Base-by-base conservation (phyloP, 2,888 invertebrate genomes). In the Trichogramma evanescens region DNA sequence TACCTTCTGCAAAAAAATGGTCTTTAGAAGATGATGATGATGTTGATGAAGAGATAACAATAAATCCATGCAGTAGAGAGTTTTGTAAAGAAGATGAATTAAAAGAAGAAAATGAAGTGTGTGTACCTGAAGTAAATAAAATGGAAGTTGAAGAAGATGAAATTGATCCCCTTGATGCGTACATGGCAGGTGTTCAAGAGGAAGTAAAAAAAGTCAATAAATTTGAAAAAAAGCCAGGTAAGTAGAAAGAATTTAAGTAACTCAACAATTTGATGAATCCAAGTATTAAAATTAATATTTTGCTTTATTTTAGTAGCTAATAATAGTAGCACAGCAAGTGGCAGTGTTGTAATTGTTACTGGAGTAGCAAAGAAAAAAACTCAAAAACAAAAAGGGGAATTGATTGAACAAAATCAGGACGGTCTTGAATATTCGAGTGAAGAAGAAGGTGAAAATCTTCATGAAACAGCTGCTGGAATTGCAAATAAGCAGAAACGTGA, bases 391-490 rank as follows among this genome's bases (percentile, higher is more conserved):
- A 96, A 97, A 74, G 99, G 99, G 57, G 98, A 99, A 79, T 81
- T 99, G n/a, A 95, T 99, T 72, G 97, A 99, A 78, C 97, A 96
- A 76, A 97, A 99, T 80, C 95, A 96, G 78, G 98, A 99, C 76
- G 95, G 94, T 0, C 80, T 98, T 64, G 99, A 95, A 81, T 97
- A 98, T 80, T 96, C 96, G 0, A 95, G 95, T 9, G 97, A 97
- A 78, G 97, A 97, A 76, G 96, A 97, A 72, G 88, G 92, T 4
- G 95, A 96, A 75, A 95, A 95, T 74, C 85, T 96, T 56, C 93
- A 95, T 68, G 91, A 94, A 65, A 90, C 93, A 38, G 91, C 93
- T 0, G 93, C 89, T 0, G 93, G 87, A 70, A 85, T 89, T 44
- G 93, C 93, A 0, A 93, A 93, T 62, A 95, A 95, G 72, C 91